A percentile compares a stretch with the other conserved stretches of the same genome.
These are phyloP conservation scores for Bathynomus jamesi DNA, from an alignment of 1,140 invertebrate genomes.

Conservation along the genomic window DNA sequence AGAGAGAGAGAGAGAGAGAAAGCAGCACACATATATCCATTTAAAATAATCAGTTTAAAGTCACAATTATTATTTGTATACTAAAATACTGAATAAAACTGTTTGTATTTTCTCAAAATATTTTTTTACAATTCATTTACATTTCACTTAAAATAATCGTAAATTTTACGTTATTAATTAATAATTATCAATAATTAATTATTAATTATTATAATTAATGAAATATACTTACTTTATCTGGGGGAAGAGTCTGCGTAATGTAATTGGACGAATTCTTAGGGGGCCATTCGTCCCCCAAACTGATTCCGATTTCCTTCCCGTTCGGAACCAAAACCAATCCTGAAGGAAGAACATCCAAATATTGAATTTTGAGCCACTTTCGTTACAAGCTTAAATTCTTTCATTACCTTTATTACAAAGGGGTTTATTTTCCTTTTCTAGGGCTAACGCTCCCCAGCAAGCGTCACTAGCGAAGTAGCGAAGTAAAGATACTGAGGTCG, in stretches of 20 bases:
- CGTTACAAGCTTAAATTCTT: too few species aligned
- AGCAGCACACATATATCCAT: too few species aligned
- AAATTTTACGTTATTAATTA: neutral
- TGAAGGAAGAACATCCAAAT: slow-evolving; percentile 40
- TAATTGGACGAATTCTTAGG: neutral
- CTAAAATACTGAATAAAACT: too few species aligned
- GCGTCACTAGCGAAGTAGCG: neutral
- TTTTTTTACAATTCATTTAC: too few species aligned
- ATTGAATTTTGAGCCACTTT: neutral
- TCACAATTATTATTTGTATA: too few species aligned
- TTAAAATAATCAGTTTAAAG: too few species aligned
- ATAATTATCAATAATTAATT: neutral
- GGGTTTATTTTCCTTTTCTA: neutral
- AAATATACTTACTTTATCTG: neutral
- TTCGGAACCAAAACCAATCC: slow-evolving; percentile 83
- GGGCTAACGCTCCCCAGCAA: neutral
- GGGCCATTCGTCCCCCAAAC: slow-evolving; percentile 59
- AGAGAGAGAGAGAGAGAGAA: too few species aligned
- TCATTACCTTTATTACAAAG: too few species aligned
- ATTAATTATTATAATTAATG: neutral
- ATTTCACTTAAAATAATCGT: too few species aligned
- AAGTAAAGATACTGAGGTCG: neutral
- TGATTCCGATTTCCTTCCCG: slow-evolving; percentile 70
- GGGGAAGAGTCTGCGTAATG: neutral
- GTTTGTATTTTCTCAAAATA: too few species aligned